Conservation (phyloP, 1,140 invertebrate genomes). For the Charaxes varanes region DNA sequence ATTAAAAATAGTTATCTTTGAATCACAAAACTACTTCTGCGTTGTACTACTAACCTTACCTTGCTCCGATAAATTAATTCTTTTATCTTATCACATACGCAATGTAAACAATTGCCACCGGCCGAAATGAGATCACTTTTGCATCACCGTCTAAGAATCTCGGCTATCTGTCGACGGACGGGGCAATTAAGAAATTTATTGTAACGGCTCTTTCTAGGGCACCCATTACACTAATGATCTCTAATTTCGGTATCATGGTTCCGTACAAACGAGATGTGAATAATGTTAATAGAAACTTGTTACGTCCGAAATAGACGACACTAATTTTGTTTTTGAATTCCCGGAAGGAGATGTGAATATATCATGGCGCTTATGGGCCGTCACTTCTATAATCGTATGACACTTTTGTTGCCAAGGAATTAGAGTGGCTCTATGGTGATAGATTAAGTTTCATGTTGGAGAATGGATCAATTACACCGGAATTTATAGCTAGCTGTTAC, state of each 20-base stretch:
- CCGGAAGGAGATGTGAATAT: too few relatives aligned
- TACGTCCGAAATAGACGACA: constrained; percentile 8
- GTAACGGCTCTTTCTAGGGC: constrained; percentile 53
- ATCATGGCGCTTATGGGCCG: too few relatives aligned
- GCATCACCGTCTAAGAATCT: constrained; percentile 62
- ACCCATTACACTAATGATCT: constrained; percentile 56
- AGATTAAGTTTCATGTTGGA: too few relatives aligned
- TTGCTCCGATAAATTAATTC: too few relatives aligned
- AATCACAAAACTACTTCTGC: too few relatives aligned
- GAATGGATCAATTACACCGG: too few relatives aligned
- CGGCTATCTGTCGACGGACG: constrained; percentile 34
- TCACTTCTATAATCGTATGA: too few relatives aligned
- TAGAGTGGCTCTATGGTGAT: too few relatives aligned
- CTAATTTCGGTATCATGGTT: constrained; percentile 38
- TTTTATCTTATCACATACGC: constrained; percentile 21
- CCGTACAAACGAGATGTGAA: constrained; percentile 24
- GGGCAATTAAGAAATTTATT: constrained; percentile 68
- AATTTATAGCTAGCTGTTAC: too few relatives aligned
- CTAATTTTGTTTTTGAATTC: too few relatives aligned
- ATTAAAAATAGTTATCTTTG: too few relatives aligned
- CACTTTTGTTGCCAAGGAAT: too few relatives aligned
- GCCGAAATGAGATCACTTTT: constrained; percentile 47
- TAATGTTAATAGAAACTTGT: constrained; percentile 9
- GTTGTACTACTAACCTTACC: constrained; percentile 8
- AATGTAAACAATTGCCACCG: constrained; percentile 22